These are phyloP conservation scores for Gephyroberyx darwinii DNA, from an alignment of 2,797 vertebrate species.

Conservation along the genomic window DNA sequence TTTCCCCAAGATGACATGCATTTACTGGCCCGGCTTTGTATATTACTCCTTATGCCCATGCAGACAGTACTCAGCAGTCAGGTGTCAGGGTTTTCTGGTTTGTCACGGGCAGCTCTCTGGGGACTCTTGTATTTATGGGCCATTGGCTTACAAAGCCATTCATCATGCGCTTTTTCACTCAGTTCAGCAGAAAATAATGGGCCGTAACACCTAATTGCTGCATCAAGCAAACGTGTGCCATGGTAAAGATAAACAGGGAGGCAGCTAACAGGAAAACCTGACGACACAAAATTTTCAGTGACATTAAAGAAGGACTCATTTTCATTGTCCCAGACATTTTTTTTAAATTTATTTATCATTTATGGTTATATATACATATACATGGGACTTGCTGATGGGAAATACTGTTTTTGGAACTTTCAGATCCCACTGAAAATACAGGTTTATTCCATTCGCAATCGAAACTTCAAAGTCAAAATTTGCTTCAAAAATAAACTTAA, in stretches of 20 bases:
- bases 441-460: no score
- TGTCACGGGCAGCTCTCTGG: slow-evolving; percentile 54
- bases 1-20: slow-evolving; percentile 33
- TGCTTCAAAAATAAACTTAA: no score
- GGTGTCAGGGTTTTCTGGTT: slow-evolving; percentile 45
- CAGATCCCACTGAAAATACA: no score
- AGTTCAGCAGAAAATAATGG: slow-evolving; percentile 50
- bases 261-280: slow-evolving; percentile 15
- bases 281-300: neutral
- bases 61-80: slow-evolving; percentile 25
- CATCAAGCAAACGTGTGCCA: slow-evolving; percentile 30
- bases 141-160: slow-evolving; percentile 39
- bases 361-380: neutral
- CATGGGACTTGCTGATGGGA: neutral
- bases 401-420: neutral
- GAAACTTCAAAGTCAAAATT: no score
- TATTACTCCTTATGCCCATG: slow-evolving; percentile 33
- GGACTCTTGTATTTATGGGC: slow-evolving; percentile 52
- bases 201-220: slow-evolving; percentile 42
- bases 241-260: slow-evolving; percentile 25
- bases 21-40: slow-evolving; percentile 47
- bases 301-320: neutral
- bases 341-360: neutral
- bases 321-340: neutral
- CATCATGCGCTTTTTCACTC: slow-evolving; percentile 40